Conservation (phyloP, 1,140 invertebrate genomes). For the Penaeus japonicus region DNA sequence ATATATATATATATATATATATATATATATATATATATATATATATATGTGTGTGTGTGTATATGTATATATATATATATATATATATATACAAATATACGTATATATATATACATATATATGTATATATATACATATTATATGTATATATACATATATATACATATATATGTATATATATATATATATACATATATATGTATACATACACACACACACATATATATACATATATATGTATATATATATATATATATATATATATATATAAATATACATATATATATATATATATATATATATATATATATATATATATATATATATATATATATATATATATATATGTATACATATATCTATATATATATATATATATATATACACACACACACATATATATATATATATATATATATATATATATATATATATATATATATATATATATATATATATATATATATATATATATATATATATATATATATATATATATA, state of each 20-base stretch:
- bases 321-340: constrained; percentile 6
- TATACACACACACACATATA: neutral
- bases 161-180: neutral
- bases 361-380: neutral
- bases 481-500: neutral
- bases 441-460: neutral
- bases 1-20: neutral
- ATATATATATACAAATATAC: neutral
- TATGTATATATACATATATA: neutral
- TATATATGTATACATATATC: neutral
- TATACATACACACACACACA: neutral
- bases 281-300: neutral
- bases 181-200: neutral
- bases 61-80: neutral
- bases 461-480: neutral
- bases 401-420: constrained; percentile 6
- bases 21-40: neutral
- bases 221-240: neutral
- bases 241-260: neutral
- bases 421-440: constrained; percentile 6
- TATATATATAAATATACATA: neutral
- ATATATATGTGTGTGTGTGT: neutral
- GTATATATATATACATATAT: neutral
- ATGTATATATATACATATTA: neutral
- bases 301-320: neutral